phyloP scores from a whole-genome alignment of 1,140 invertebrate species.

The Drosophila littoralis region DNA sequence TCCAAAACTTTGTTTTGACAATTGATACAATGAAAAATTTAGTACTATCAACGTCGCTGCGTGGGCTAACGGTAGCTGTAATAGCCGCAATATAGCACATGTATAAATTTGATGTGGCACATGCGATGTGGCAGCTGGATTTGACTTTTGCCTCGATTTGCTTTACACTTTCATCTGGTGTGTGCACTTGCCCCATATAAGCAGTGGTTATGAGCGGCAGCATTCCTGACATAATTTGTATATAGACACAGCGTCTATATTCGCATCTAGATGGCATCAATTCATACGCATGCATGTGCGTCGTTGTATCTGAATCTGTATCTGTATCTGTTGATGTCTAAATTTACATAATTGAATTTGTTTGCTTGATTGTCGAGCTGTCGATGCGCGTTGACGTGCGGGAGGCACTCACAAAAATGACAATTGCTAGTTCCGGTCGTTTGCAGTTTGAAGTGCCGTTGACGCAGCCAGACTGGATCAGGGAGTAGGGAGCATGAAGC shows the following conservation, averaged over 20 bases:
- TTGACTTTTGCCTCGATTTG: constrained; percentile 66
- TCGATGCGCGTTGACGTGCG: constrained; percentile 65
- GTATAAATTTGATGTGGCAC: background rate
- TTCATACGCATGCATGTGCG: background rate
- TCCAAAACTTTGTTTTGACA: constrained; percentile 82
- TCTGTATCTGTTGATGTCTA: constrained; percentile 67
- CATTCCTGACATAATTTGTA: constrained; percentile 67
- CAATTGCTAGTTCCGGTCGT: constrained; percentile 82
- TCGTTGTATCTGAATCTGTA: constrained; percentile 4
- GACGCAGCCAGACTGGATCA: constrained; percentile 52
- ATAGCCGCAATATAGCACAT: background rate
- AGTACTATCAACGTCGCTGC: constrained; percentile 52
- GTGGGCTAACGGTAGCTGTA: constrained; percentile 25
- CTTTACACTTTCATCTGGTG: constrained; percentile 60
- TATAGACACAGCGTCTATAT: constrained; percentile 35
- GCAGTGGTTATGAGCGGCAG: background rate
- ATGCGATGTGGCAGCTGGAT: constrained; percentile 1
- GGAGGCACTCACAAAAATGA: constrained; percentile 76
- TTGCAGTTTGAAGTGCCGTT: constrained; percentile 83
- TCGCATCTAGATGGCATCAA: constrained; percentile 8
- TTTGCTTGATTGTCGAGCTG: constrained; percentile 82
- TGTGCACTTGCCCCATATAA: constrained; percentile 69
- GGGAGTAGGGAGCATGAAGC: background rate
- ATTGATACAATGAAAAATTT: constrained; percentile 83
- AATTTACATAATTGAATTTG: constrained; percentile 84